Conservation (phyloP, 2,113 vertebrate species). For the Phaethornis superciliosus region DNA sequence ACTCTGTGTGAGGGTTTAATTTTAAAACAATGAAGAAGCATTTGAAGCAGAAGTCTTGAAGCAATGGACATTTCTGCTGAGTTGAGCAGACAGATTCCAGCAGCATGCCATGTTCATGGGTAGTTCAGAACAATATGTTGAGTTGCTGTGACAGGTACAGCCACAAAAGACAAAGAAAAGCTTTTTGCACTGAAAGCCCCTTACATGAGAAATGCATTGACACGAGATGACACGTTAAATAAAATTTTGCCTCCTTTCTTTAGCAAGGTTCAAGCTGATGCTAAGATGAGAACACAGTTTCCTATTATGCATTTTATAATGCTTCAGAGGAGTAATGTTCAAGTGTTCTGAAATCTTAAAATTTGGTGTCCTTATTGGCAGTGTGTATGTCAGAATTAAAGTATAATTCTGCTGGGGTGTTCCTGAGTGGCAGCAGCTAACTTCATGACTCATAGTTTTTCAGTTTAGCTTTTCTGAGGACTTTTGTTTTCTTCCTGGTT, state of each 20-base stretch:
- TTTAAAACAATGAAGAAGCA: neutral
- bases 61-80: neutral
- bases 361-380: neutral
- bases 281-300: neutral
- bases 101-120: neutral
- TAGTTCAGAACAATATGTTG: neutral
- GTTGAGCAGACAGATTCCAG: neutral
- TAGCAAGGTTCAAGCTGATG: neutral
- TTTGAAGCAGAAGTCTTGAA: fast-evolving
- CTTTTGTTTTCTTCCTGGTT: neutral
- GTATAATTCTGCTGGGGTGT: neutral
- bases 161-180: neutral
- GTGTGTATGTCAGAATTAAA: neutral
- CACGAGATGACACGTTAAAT: neutral
- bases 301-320: fast-evolving
- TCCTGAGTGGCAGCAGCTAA: neutral
- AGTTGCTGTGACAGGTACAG: neutral
- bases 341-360: neutral
- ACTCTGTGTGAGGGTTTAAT: neutral
- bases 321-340: neutral
- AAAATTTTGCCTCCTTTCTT: neutral
- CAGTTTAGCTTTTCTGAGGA: neutral
- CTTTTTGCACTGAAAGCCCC: neutral
- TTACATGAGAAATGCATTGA: neutral
- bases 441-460: neutral